phyloP scores from a whole-genome alignment of 2,888 invertebrate genomes.

The Melieria picta region DNA sequence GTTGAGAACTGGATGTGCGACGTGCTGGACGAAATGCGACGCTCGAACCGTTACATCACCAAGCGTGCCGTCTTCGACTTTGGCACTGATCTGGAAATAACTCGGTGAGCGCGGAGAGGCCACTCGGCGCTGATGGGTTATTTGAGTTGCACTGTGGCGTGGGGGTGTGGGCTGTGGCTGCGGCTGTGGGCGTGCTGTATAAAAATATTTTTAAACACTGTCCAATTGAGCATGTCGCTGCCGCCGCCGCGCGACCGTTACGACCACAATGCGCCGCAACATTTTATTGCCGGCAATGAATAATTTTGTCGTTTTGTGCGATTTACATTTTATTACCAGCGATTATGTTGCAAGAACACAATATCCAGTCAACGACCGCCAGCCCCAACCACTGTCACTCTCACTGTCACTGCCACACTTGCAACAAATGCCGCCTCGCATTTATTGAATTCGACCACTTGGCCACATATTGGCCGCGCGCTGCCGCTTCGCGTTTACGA shows the following conservation, averaged over 20 bases:
- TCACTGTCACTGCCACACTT: not conserved
- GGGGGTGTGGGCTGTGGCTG: not conserved
- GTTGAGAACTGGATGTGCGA: constrained; percentile 95
- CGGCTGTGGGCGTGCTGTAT: not conserved
- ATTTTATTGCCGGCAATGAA: constrained; percentile 59
- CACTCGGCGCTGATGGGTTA: not conserved
- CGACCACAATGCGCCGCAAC: constrained; percentile 14
- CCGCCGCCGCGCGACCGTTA: not conserved
- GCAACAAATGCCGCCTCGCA: not conserved
- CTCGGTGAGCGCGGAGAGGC: constrained; percentile 67
- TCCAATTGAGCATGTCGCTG: constrained; percentile 25
- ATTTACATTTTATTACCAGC: constrained; percentile 57
- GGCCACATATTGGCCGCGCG: not conserved
- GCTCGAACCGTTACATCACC: constrained; percentile 82
- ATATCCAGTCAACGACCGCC: not conserved
- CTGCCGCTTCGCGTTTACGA: constrained; percentile 44
- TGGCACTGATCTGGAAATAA: constrained; percentile 76
- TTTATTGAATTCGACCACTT: not conserved
- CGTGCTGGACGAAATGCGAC: constrained; percentile 85
- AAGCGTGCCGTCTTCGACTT: constrained; percentile 90
- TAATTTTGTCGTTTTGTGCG: constrained; percentile 61
- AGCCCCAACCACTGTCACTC: not conserved
- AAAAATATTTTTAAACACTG: constrained; percentile 21
- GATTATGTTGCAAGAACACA: constrained; percentile 39
- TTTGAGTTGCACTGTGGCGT: not conserved